Evolutionary conservation across 1,140 invertebrate species (phyloP).

Genomic region (Sipha flava): DNA sequence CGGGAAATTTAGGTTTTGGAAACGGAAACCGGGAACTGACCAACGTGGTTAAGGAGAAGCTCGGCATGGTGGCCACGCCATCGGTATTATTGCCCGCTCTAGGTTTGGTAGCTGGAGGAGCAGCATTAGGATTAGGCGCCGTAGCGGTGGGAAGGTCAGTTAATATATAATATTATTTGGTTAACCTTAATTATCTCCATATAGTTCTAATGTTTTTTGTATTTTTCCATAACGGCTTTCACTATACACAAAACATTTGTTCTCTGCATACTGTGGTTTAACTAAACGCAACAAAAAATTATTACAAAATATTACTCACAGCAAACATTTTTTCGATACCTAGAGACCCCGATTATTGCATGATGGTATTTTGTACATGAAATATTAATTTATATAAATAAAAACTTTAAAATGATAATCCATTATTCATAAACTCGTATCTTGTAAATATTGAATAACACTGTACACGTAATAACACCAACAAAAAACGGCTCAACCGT

Average conservation of each 20-base stretch:
- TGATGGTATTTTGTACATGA: no score
- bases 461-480: neutral
- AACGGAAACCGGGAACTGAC: conserved; percentile 42
- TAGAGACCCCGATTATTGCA: no score
- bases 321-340: no score
- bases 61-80: conserved; percentile 51
- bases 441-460: neutral
- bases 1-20: conserved; percentile 60
- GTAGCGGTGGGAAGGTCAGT: conserved; percentile 59
- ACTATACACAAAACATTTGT: no score
- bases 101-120: conserved; percentile 65
- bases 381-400: no score
- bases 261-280: no score
- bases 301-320: no score
- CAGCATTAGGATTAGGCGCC: conserved; percentile 66
- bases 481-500: neutral
- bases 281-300: no score
- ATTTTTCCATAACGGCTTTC: no score
- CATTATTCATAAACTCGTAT: neutral
- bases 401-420: neutral
- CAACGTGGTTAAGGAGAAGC: conserved; percentile 54
- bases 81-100: conserved; percentile 61
- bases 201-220: no score
- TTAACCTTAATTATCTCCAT: no score
- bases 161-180: neutral